Percentiles rank a stretch among this genome's conserved stretches.
phyloP scores from a whole-genome alignment of 1,140 invertebrate genomes.

The Copidosoma floridanum region DNA sequence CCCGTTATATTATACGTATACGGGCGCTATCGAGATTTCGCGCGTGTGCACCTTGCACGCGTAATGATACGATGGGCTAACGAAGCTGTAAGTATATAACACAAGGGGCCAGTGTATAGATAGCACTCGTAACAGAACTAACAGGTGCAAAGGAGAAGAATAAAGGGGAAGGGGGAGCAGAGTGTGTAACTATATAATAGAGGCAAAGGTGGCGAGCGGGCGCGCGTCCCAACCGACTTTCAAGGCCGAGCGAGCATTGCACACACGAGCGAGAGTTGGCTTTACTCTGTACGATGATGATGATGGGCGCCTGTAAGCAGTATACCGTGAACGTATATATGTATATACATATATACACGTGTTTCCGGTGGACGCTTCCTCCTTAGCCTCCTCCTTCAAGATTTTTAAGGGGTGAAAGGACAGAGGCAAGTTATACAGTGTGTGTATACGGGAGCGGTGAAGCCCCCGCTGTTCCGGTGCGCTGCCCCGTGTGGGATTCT shows the following conservation, averaged over 20 bases:
- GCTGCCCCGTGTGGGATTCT: slow-evolving; percentile 54
- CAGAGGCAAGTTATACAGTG: neutral
- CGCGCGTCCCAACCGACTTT: slow-evolving; percentile 22
- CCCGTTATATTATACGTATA: too few species aligned
- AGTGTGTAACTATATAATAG: neutral
- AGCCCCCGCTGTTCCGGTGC: slow-evolving; percentile 47
- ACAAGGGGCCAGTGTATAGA: too few species aligned
- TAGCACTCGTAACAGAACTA: too few species aligned
- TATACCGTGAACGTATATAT: too few species aligned
- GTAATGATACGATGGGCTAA: too few species aligned
- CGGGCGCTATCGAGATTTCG: too few species aligned
- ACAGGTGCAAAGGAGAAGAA: neutral
- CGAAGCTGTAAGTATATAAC: too few species aligned
- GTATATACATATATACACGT: too few species aligned
- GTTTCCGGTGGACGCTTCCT: slow-evolving; percentile 4
- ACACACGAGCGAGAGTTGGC: too few species aligned
- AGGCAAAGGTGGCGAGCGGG: slow-evolving; percentile 1
- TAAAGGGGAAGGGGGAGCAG: neutral
- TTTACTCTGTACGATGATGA: too few species aligned
- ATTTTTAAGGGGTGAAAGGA: slow-evolving; percentile 37
- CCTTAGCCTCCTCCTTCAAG: too few species aligned
- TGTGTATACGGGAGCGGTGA: neutral
- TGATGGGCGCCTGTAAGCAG: slow-evolving; percentile 12
- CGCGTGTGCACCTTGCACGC: too few species aligned
- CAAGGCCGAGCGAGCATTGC: slow-evolving; percentile 21